Evolutionary conservation across 2,888 invertebrate genomes (phyloP).

Genomic region (Embidobia sp.): DNA sequence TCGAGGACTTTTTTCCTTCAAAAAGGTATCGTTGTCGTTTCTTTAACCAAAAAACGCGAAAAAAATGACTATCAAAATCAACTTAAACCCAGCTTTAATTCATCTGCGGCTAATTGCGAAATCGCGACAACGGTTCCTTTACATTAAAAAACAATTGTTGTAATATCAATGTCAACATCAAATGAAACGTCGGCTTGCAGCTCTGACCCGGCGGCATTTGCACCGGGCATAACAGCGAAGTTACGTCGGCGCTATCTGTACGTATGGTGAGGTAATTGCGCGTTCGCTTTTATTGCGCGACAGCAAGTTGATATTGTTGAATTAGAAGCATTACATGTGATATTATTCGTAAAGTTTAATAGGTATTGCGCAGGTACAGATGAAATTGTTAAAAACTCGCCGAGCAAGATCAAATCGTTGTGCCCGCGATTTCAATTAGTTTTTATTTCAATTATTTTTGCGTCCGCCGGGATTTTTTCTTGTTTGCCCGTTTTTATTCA

Average conservation of each 20-base stretch:
- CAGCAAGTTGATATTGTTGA: constrained; percentile 59
- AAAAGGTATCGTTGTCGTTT: too few relatives aligned
- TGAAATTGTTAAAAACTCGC: too few relatives aligned
- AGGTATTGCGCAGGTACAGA: constrained; percentile 33
- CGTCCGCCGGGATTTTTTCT: too few relatives aligned
- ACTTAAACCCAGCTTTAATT: too few relatives aligned
- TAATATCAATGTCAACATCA: constrained; percentile 42
- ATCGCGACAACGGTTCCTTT: constrained; percentile 20
- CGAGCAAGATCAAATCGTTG: too few relatives aligned
- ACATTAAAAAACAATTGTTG: constrained; percentile 44
- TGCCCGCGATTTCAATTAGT: too few relatives aligned
- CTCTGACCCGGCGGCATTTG: constrained; percentile 16
- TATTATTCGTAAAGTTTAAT: constrained; percentile 47
- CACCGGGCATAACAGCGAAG: constrained; percentile 34
- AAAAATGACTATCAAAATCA: too few relatives aligned
- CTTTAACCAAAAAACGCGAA: too few relatives aligned
- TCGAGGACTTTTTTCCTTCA: too few relatives aligned
- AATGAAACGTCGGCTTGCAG: constrained; percentile 35
- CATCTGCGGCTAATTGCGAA: constrained; percentile 11
- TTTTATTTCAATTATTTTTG: too few relatives aligned
- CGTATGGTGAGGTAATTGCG: constrained; percentile 52
- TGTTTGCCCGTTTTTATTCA: too few relatives aligned
- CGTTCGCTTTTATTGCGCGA: constrained; percentile 58
- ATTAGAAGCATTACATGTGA: constrained; percentile 52
- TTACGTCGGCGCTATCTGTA: constrained; percentile 28